phyloP scores from a whole-genome alignment of 2,888 invertebrate genomes.

The Lycia hirtaria region DNA sequence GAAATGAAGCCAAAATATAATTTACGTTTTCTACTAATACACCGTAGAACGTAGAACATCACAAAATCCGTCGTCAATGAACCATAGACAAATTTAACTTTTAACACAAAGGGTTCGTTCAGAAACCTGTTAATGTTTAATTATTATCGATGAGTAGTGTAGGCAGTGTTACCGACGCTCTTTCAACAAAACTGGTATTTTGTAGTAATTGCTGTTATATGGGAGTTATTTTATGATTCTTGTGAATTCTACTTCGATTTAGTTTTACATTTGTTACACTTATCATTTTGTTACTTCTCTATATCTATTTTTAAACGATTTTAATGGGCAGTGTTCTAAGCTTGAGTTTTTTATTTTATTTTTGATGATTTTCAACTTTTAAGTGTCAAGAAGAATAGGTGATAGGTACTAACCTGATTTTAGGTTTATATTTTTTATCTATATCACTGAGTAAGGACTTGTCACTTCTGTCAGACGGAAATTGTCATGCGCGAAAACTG shows the following conservation, averaged over 20 bases:
- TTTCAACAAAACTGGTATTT: conserved; percentile 50
- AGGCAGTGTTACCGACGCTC: conserved; percentile 38
- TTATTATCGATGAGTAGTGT: conserved; percentile 56
- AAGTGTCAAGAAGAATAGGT: too few species aligned
- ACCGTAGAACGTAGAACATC: background rate
- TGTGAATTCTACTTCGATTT: conserved; percentile 48
- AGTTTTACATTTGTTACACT: conserved; percentile 24
- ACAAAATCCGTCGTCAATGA: conserved; percentile 4
- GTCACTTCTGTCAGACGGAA: too few species aligned
- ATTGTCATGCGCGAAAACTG: too few species aligned
- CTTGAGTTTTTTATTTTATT: too few species aligned
- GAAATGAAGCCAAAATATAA: background rate
- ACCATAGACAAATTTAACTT: conserved; percentile 20
- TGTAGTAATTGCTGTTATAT: conserved; percentile 60
- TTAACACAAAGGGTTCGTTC: conserved; percentile 32
- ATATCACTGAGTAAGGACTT: too few species aligned
- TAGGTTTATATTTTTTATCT: too few species aligned
- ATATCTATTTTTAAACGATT: conserved; percentile 2
- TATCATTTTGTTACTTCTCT: background rate
- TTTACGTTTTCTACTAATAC: background rate
- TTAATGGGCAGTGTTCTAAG: too few species aligned
- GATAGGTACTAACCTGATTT: too few species aligned
- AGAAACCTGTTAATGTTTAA: conserved; percentile 49
- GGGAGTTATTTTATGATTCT: conserved; percentile 52
- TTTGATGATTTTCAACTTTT: too few species aligned